Evolutionary conservation across 64 coral and sea anemone species (phyloP).

Genomic region (Stichodactyla helianthus): DNA sequence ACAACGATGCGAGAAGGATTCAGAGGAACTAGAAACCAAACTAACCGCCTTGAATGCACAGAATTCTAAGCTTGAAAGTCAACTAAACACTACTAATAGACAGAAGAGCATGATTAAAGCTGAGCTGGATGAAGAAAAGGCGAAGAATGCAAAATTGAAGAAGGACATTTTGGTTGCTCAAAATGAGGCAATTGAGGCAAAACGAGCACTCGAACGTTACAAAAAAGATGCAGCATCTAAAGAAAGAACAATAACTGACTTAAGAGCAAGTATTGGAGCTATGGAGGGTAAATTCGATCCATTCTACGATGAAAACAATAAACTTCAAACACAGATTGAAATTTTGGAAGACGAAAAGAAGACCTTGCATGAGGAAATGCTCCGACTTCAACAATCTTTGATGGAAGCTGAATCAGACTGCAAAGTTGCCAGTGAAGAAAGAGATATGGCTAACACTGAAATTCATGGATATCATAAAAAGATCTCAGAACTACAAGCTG

Average conservation of each 20-base stretch:
- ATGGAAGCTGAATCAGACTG: slow-evolving; percentile 67
- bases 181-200: slow-evolving; percentile 35
- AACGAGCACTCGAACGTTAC: slow-evolving; percentile 58
- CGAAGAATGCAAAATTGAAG: slow-evolving; percentile 48
- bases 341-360: slow-evolving; percentile 78
- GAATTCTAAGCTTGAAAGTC: slow-evolving; percentile 72
- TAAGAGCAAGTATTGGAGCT: slow-evolving; percentile 57
- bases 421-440: slow-evolving; percentile 63
- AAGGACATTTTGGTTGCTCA: slow-evolving; percentile 60
- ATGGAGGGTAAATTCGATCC: slow-evolving; percentile 77
- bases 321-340: slow-evolving; percentile 83
- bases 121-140: slow-evolving; percentile 76
- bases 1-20: slow-evolving; percentile 62
- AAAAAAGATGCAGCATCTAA: slow-evolving; percentile 62
- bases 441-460: slow-evolving; percentile 60
- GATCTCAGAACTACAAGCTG: slow-evolving; percentile 75
- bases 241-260: slow-evolving; percentile 64
- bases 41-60: slow-evolving; percentile 67
- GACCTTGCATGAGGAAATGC: slow-evolving; percentile 58
- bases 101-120: slow-evolving; percentile 56
- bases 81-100: slow-evolving; percentile 51
- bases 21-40: slow-evolving; percentile 75
- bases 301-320: slow-evolving; percentile 82
- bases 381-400: slow-evolving; percentile 53
- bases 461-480: slow-evolving; percentile 65